phyloP scores from a whole-genome alignment of 2,797 vertebrate genomes.

The Novumbra hubbsi region DNA sequence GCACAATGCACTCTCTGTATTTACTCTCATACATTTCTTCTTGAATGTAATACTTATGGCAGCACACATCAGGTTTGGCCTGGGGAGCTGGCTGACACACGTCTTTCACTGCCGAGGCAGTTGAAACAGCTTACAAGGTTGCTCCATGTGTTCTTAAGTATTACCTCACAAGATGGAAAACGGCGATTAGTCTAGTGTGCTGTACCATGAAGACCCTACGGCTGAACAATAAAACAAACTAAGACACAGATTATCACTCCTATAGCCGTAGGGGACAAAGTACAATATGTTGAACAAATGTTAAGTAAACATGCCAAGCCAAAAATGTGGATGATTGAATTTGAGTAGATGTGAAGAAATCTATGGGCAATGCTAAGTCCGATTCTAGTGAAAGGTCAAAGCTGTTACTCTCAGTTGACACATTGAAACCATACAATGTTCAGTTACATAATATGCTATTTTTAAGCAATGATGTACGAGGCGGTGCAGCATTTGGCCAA shows the following conservation, averaged over 20 bases:
- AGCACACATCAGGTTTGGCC: conserved; percentile 56
- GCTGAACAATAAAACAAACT: conserved; percentile 68
- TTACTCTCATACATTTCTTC: conserved; percentile 39
- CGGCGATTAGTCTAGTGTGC: conserved; percentile 53
- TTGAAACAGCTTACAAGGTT: conserved; percentile 60
- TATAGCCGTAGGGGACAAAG: conserved; percentile 40
- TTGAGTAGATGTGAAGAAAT: not conserved
- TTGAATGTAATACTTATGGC: conserved; percentile 59
- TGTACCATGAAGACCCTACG: conserved; percentile 56
- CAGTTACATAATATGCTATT: not conserved
- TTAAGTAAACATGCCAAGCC: conserved; percentile 48
- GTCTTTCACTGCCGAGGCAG: conserved; percentile 52
- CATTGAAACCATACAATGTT: not conserved
- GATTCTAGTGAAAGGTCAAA: not conserved
- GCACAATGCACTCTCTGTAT: not conserved
- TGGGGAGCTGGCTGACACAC: conserved; percentile 52
- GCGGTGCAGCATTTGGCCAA: too few species aligned
- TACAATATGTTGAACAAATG: conserved; percentile 50
- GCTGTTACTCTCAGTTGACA: not conserved
- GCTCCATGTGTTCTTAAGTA: conserved; percentile 29
- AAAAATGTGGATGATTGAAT: conserved; percentile 23
- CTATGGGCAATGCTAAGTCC: not conserved
- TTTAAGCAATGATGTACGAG: too few species aligned
- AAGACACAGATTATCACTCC: conserved; percentile 61
- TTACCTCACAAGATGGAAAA: conserved; percentile 44